Evolutionary conservation across 1,140 invertebrate species (phyloP).

Genomic region (Trichonephila inaurata): DNA sequence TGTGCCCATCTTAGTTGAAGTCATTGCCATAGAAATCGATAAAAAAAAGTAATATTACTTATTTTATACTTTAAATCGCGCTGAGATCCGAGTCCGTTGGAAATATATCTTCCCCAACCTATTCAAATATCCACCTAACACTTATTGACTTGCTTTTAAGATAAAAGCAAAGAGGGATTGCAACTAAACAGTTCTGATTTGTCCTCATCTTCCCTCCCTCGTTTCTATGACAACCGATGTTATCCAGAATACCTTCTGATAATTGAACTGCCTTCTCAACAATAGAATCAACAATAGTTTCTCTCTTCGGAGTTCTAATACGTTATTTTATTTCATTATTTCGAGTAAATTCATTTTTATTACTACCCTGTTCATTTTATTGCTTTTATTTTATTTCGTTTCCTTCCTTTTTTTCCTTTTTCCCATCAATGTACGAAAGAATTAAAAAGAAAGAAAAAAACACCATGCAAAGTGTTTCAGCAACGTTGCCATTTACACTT

Average conservation of each 20-base stretch:
- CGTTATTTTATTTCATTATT: conserved; percentile 68
- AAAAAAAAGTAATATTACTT: no score
- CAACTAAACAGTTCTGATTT: not conserved
- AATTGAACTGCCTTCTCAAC: conserved; percentile 73
- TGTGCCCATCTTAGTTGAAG: no score
- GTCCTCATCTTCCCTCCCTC: not conserved
- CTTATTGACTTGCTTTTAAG: conserved; percentile 35
- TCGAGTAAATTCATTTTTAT: conserved; percentile 66
- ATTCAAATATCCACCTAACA: not conserved
- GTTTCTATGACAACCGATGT: conserved; percentile 52
- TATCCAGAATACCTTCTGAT: conserved; percentile 66
- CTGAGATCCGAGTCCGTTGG: not conserved
- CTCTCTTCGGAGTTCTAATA: conserved; percentile 22
- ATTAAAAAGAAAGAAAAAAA: not conserved
- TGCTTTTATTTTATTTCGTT: not conserved
- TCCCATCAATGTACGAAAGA: not conserved
- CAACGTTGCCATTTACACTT: conserved; percentile 28
- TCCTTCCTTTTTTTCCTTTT: not conserved
- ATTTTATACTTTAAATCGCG: not conserved
- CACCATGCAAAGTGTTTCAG: conserved; percentile 23
- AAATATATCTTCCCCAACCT: not conserved
- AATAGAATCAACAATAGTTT: conserved; percentile 63
- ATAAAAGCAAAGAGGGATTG: conserved; percentile 39
- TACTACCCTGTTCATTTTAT: conserved; percentile 33
- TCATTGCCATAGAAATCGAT: no score